Evolutionary conservation across 2,888 invertebrate species (phyloP), one percentile per base, ranked within the genome.

Genomic region (Nomada fabriciana): DNA sequence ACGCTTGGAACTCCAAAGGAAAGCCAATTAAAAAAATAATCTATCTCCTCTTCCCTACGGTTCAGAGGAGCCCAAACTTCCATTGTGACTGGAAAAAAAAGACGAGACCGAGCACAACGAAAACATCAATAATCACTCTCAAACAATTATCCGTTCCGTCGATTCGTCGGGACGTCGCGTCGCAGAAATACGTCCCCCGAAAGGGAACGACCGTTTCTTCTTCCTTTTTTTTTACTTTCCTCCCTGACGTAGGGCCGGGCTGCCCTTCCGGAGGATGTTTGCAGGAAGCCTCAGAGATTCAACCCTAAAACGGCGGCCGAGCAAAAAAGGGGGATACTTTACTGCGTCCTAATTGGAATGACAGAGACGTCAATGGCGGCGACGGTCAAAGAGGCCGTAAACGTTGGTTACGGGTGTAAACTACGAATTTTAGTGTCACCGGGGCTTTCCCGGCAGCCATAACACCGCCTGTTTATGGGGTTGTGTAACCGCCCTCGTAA

Each of bases 341-440:
- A 93, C 86, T 88, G 89, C 89, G 83, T 91, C 91, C 93, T 93
- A 93, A 93, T 93, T 93, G 92, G 92, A 92, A 92, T 91, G 92
- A 93, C 93, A 93, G 93, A 93, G 93, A 93, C 92, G 91, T 93
- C 93, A 93, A 92, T 92, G 91, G 93, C 91, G 92, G 92, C 89
- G 81, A 82, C 83, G 86, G 82, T 92, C 90, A 91, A 91, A 92
- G 90, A 83, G 86, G 87, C 87, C 88, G 88, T 91, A 91, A 92
- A 91, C 80, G 89, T 92, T 90, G 91, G 89, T 91, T 90, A 91
- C 89, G 91, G 91, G 90, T 93, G 91, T 93, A 93, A 93, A 93
- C 90, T 92, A 86, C 59, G 89, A 87, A 93, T 92, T 93, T 93
- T 93, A 93, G 91, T 93, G 92, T 93, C 93, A 93, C 91, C 90